A percentile compares a stretch with the other conserved stretches of the same genome.
These are phyloP conservation scores for Hippocampus guttulatus DNA, from an alignment of 2,113 vertebrate species.

Conservation along the genomic window DNA sequence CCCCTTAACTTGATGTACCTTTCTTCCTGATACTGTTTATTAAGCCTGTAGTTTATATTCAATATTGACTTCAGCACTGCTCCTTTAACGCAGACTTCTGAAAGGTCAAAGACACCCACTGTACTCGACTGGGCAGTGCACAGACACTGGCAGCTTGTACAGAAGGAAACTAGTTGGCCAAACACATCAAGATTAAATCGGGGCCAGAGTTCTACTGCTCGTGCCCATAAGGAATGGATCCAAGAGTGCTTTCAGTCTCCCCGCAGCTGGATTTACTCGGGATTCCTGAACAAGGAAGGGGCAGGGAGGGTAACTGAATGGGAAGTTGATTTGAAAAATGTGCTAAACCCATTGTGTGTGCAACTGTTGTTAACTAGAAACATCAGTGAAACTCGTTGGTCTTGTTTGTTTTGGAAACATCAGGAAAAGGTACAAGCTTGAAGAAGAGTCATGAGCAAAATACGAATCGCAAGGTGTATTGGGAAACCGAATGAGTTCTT, in stretches of 20 bases:
- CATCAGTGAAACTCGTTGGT: conserved; percentile 1
- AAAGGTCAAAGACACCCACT: conserved; percentile 56
- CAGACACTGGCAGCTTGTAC: conserved; percentile 45
- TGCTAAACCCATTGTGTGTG: background rate
- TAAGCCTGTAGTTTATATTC: conserved; percentile 30
- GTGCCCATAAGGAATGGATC: conserved; percentile 16
- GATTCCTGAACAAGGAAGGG: background rate
- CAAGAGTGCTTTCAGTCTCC: conserved; percentile 33
- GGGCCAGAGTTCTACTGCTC: conserved; percentile 24
- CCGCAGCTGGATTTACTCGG: conserved; percentile 3
- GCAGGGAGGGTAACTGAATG: background rate
- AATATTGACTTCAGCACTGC: conserved; percentile 37
- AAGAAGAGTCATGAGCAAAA: background rate
- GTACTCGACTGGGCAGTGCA: conserved; percentile 40
- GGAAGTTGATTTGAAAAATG: conserved; percentile 1
- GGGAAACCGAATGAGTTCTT: background rate
- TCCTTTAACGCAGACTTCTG: conserved; percentile 48
- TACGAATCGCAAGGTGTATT: no score
- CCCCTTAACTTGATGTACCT: background rate
- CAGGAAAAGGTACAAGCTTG: background rate
- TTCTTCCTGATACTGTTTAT: background rate
- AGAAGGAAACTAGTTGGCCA: conserved; percentile 16
- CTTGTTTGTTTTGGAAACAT: conserved; percentile 8
- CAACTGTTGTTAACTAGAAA: background rate
- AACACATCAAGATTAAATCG: conserved; percentile 46